Percentiles rank a stretch among this genome's conserved stretches.
phyloP scores from a whole-genome alignment of 2,888 invertebrate species.

The Epirrhoe tristata region DNA sequence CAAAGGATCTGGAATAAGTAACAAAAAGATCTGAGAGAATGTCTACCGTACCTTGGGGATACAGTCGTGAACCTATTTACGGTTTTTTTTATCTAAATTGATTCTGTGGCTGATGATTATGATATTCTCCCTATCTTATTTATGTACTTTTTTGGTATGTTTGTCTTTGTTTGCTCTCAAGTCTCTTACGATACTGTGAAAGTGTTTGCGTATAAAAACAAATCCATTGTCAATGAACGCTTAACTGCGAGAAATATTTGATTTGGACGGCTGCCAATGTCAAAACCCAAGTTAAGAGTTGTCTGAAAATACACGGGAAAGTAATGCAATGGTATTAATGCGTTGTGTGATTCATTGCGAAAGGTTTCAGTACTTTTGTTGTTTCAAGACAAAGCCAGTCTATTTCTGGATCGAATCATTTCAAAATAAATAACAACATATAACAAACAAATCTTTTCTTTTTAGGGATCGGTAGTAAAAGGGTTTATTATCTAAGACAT shows the following conservation, averaged over 20 bases:
- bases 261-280: constrained; percentile 25
- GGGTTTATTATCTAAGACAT: no score
- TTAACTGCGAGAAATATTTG: constrained; percentile 19
- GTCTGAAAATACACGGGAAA: constrained; percentile 27
- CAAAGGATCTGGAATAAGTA: no score
- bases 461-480: no score
- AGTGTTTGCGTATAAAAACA: background rate
- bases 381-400: background rate
- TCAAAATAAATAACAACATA: no score
- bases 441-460: no score
- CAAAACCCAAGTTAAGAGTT: constrained; percentile 20
- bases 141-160: no score
- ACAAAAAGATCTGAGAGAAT: no score
- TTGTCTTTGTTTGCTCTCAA: background rate
- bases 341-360: constrained; percentile 13
- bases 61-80: no score
- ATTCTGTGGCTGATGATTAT: no score
- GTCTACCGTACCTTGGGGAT: no score
- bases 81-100: no score
- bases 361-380: background rate
- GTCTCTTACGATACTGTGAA: background rate
- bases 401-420: background rate
- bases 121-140: no score
- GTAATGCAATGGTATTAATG: constrained; percentile 28
- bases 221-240: constrained; percentile 30